Evolutionary conservation across 2,113 vertebrate genomes (phyloP), one percentile per base, ranked within the genome.

Genomic region (Acanthisitta chloris): DNA sequence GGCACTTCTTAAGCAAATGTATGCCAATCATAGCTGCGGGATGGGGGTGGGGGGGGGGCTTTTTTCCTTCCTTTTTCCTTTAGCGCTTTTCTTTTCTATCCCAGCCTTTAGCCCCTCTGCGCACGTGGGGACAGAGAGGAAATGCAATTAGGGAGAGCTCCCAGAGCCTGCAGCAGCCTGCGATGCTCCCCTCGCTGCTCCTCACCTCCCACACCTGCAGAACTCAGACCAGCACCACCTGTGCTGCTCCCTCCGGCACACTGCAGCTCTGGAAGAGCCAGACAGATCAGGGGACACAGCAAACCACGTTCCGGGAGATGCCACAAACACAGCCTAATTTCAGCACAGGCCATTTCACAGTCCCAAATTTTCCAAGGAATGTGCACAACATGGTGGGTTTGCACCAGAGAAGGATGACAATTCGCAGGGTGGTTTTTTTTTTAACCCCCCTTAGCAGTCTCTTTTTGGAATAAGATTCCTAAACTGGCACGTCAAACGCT

Each of bases 11-110:
- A 95, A 88, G 70, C 86, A 88, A 91, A 91, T 38, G 48, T 16
- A 88, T 87, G 86, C 82, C 93, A 96, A 97, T 96, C 80, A 83
- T 73, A 93, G 86, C 92, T 42, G n/a, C n/a, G n/a, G n/a, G n/a
- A n/a, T n/a, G n/a, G n/a, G n/a, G n/a, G n/a, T n/a, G n/a, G 29
- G 52, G 11, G 25, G 46, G 23, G 10, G 3, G 4, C 12, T 13
- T 14, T 14, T 55, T 49, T 33, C 13, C 9, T n/a, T 54, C 21
- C 17, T 42, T 40, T 36, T 29, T 6, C 4, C 3, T 36, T 40
- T 43, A 51, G 55, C 25, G 14, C 5, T 93, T 79, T 74, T 36
- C 33, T 58, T 59, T 65, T 86, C n/a, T n/a, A 40, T 34, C 25
- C 26, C 82, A 73, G 92, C 65, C 55, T 90, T 65, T 82, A 92